Base-by-base conservation (phyloP, 2,797 vertebrate genomes). In the Cynodonichthys magdalenae region DNA sequence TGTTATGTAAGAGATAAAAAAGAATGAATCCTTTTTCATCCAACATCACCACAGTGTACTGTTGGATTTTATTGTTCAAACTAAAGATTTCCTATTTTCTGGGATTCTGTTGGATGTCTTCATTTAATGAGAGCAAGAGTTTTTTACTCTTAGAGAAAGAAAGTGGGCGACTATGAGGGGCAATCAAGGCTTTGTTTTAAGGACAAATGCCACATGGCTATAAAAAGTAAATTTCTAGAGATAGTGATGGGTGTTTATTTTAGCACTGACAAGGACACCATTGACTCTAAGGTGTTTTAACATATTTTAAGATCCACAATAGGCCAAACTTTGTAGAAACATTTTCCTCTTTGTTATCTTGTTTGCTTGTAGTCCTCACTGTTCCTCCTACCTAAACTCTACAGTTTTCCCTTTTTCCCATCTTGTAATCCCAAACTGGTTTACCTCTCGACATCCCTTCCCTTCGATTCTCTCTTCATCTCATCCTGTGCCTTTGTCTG, bases 1-100 rank as follows among this genome's bases (percentile, higher is more conserved):
- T 77, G 75, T 75, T 82, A 77, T 70, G 71, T 77, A 77, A 84
- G 68, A 72, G 53, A 76, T 55, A 42, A 63, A 74, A 71, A 69
- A 49, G 52, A 83, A 78, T 6, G 6, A 69, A 54, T 72, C 66
- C 49, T 70, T 53, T 70, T 61, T 62, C 20, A 8, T 76, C 81
- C 73, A 71, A 66, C 71, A 20, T 80, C 76, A 56, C 36, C 5
- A 12, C 24, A 51, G 59, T 59, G 64, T 34, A 42, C 63, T 63
- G 66, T 75, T 64, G 42, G 63, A 51, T 9, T 71, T 77, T 53
- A 51, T 45, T 46, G 44, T 65, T 82, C 49, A 63, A 63, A 67
- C 39, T 67, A 63, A 79, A 74, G 80, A 76, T 84, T 59, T 80
- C 77, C 82, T 51, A 64, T 71, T 53, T 59, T 64, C 62, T 50